Conservation (phyloP, 2,113 vertebrate species). For the Phaetusa simplex region DNA sequence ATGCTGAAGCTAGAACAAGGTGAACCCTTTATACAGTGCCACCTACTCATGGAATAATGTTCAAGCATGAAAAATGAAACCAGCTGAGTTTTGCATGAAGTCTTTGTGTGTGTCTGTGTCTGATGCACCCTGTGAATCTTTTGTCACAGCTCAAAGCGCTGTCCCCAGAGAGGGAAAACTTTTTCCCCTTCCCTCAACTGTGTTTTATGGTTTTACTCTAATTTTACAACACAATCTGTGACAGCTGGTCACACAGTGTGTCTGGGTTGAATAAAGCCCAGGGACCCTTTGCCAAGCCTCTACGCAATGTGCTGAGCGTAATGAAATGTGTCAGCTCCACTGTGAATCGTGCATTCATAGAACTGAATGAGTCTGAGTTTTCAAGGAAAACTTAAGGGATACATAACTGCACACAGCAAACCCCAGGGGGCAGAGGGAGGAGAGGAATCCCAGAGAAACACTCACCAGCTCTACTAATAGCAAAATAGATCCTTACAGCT, state of each 20-base stretch:
- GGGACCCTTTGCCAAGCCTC: conserved; percentile 44
- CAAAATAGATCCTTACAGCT: not conserved
- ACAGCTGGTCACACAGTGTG: conserved; percentile 57
- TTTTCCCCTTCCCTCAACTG: not conserved
- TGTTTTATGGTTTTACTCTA: conserved; percentile 51
- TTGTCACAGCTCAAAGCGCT: conserved; percentile 12
- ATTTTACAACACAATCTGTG: conserved; percentile 47
- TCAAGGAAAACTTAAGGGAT: conserved; percentile 48
- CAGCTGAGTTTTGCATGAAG: not conserved
- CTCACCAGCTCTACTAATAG: not conserved
- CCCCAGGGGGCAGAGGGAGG: not conserved
- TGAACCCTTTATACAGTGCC: not conserved
- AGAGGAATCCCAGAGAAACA: not conserved
- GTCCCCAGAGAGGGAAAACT: not conserved
- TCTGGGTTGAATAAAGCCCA: conserved; percentile 57
- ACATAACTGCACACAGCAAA: not conserved
- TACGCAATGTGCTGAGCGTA: conserved; percentile 42
- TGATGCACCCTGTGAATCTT: not conserved
- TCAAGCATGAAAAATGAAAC: not conserved
- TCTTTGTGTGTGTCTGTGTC: not conserved
- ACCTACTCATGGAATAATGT: not conserved
- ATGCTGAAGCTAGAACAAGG: not conserved
- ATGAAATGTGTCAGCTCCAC: conserved; percentile 60
- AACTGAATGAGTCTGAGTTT: conserved; percentile 45
- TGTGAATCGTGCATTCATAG: conserved; percentile 33